Evolutionary conservation across 2,888 invertebrate genomes (phyloP).

Genomic region (Tupiocoris notatus): DNA sequence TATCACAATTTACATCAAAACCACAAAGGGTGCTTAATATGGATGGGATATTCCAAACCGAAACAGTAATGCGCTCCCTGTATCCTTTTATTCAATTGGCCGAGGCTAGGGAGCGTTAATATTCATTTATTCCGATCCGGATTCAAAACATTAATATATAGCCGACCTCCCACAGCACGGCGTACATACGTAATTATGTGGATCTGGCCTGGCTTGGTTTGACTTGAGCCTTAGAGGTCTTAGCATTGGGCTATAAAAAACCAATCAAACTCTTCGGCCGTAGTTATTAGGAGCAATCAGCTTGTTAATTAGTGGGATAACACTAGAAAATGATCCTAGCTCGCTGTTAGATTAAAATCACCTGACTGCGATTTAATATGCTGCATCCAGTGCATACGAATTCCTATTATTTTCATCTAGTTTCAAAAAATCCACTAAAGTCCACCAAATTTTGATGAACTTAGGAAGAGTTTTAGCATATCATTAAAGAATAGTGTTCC

Average conservation of each 20-base stretch:
- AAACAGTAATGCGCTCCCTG: constrained; percentile 29
- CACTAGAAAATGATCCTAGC: too few relatives aligned
- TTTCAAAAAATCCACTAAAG: too few relatives aligned
- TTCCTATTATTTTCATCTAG: too few relatives aligned
- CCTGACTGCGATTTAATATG: too few relatives aligned
- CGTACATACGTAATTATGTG: neutral
- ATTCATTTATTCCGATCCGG: constrained; percentile 37
- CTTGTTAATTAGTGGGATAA: neutral
- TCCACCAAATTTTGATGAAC: too few relatives aligned
- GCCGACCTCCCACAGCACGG: neutral
- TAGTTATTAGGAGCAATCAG: neutral
- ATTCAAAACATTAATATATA: constrained; percentile 37
- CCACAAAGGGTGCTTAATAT: constrained; percentile 29
- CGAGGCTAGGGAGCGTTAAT: constrained; percentile 25
- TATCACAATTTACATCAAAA: constrained; percentile 33
- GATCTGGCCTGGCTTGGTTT: neutral
- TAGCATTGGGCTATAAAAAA: neutral
- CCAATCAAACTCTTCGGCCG: neutral
- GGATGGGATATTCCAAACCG: constrained; percentile 16
- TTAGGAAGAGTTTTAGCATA: too few relatives aligned
- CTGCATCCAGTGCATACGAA: too few relatives aligned
- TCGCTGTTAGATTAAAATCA: too few relatives aligned
- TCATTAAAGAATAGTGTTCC: too few relatives aligned
- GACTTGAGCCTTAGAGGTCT: neutral
- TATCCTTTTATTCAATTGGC: constrained; percentile 38